Evolutionary conservation across 2,888 invertebrate species (phyloP).

Genomic region (Caprella mutica): DNA sequence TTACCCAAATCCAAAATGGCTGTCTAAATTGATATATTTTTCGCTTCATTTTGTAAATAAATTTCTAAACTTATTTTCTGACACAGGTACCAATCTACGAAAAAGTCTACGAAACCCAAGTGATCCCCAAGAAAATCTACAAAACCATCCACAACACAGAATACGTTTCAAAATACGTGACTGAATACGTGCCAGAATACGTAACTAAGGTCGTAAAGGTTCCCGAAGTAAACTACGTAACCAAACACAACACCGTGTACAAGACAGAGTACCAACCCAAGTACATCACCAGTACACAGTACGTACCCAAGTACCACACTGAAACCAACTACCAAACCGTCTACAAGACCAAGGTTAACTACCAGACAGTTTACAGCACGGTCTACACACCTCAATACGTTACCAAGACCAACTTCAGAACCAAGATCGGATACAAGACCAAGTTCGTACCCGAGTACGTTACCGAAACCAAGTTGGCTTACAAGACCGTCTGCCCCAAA

Average conservation of each 20-base stretch:
- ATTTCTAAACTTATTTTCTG: neutral
- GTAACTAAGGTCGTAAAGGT: conserved; percentile 12
- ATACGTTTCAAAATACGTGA: conserved; percentile 15
- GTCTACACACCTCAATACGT: conserved; percentile 20
- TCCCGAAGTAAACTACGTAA: conserved; percentile 13
- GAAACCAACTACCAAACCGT: conserved; percentile 20
- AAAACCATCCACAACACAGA: conserved; percentile 19
- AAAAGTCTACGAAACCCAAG: conserved; percentile 17
- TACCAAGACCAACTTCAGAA: conserved; percentile 18
- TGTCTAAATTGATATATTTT: too few species aligned
- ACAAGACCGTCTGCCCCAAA: conserved; percentile 20
- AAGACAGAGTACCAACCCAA: conserved; percentile 23
- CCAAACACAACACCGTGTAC: conserved; percentile 23
- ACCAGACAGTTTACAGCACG: conserved; percentile 27
- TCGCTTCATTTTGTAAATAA: too few species aligned
- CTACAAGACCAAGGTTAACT: conserved; percentile 18
- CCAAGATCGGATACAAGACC: conserved; percentile 19
- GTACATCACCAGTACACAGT: conserved; percentile 25
- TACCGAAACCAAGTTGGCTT: conserved; percentile 8
- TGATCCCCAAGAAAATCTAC: conserved; percentile 13
- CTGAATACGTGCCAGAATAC: conserved; percentile 20
- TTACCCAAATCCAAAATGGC: too few species aligned
- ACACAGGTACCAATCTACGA: conserved; percentile 19
- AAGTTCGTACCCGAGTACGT: conserved; percentile 21
- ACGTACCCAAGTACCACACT: conserved; percentile 28